These are phyloP conservation scores for Crossoptilon crossoptilon DNA, from an alignment of 2,797 vertebrate genomes.

Conservation along the genomic window DNA sequence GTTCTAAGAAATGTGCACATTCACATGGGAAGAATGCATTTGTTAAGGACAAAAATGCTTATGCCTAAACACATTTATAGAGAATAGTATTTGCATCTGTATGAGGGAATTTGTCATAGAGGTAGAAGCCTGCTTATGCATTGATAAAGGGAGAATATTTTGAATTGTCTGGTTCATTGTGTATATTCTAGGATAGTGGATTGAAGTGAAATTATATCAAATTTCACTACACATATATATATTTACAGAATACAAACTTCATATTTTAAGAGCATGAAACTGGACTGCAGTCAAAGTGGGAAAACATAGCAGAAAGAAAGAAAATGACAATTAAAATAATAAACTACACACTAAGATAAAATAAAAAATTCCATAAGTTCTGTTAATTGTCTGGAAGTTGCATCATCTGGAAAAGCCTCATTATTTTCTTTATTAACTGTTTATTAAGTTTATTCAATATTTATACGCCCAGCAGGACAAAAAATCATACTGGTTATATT, in stretches of 20 bases:
- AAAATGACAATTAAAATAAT: not conserved
- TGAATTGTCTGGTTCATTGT: not conserved
- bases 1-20: slow-evolving; percentile 20
- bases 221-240: not conserved
- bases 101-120: not conserved
- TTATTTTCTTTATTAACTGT: slow-evolving; percentile 15
- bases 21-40: not conserved
- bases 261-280: not conserved
- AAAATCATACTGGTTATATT: not conserved
- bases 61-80: slow-evolving; percentile 27
- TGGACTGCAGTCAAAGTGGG: not conserved
- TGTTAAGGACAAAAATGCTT: not conserved
- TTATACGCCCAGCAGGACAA: slow-evolving; percentile 11
- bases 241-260: not conserved
- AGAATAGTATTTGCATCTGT: slow-evolving; percentile 28
- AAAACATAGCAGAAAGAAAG: not conserved
- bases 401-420: not conserved
- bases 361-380: not conserved
- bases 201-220: not conserved
- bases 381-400: not conserved
- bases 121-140: not conserved
- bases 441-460: not conserved
- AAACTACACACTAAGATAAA: not conserved
- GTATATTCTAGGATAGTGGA: not conserved
- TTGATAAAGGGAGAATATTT: not conserved